phyloP scores from a whole-genome alignment of 2,113 vertebrate species.

The zebrafish (Danio rerio) region DNA sequence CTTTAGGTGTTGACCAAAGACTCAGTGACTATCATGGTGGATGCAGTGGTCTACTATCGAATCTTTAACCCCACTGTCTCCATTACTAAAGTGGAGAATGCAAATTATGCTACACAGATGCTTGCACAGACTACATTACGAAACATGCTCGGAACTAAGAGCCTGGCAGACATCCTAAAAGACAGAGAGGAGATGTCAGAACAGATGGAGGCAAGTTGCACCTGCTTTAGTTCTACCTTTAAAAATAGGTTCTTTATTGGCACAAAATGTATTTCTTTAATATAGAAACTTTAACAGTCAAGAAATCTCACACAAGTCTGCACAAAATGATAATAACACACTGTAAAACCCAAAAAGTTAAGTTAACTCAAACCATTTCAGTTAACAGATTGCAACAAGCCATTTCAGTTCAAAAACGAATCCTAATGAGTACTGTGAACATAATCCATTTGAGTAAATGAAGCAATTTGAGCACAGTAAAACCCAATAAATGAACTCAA shows the following conservation, averaged over 20 bases:
- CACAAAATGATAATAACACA: neutral
- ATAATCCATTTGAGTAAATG: no score
- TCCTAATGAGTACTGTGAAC: no score
- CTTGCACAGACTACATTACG: slow-evolving; percentile 73
- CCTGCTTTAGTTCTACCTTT: neutral
- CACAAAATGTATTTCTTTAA: neutral
- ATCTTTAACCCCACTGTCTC: slow-evolving; percentile 68
- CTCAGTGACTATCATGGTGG: slow-evolving; percentile 71
- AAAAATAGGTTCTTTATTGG: neutral
- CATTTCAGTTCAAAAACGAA: no score
- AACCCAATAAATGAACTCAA: no score
- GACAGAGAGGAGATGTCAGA: slow-evolving; percentile 62
- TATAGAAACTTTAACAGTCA: neutral
- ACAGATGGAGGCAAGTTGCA: slow-evolving; percentile 63
- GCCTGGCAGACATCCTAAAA: slow-evolving; percentile 67
- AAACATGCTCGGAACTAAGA: slow-evolving; percentile 69
- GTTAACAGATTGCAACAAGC: no score
- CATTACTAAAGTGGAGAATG: slow-evolving; percentile 66
- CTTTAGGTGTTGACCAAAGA: slow-evolving; percentile 72
- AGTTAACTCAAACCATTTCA: no score
- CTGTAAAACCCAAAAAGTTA: no score
- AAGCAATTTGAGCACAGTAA: no score
- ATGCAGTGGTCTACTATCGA: slow-evolving; percentile 73
- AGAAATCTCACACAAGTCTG: neutral
- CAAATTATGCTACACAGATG: slow-evolving; percentile 63